phyloP scores from a whole-genome alignment of 2,113 vertebrate genomes.

The Chlorodrepanis virens region DNA sequence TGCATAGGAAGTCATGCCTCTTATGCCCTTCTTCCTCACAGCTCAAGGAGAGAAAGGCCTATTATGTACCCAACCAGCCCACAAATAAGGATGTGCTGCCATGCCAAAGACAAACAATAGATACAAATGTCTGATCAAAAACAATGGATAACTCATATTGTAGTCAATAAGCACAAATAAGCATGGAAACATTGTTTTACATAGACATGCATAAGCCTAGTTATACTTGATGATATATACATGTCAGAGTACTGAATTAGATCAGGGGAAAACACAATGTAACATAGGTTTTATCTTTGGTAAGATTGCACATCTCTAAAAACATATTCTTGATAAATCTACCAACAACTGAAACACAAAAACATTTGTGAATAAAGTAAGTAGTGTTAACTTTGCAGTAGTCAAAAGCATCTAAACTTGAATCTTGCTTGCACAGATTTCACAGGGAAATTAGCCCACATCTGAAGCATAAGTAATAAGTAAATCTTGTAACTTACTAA shows the following conservation, averaged over 20 bases:
- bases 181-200: background rate
- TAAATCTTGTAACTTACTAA: background rate
- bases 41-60: background rate
- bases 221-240: background rate
- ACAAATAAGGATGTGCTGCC: background rate
- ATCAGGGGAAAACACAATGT: background rate
- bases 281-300: background rate
- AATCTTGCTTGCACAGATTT: background rate
- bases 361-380: background rate
- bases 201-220: background rate
- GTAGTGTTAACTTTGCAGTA: background rate
- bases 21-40: background rate
- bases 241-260: background rate
- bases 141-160: background rate
- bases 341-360: background rate
- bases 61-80: background rate
- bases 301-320: background rate
- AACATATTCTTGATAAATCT: background rate
- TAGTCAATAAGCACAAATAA: background rate
- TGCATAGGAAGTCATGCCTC: background rate
- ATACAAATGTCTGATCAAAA: background rate
- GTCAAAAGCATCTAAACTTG: background rate
- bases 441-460: slow-evolving; percentile 1
- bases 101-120: background rate
- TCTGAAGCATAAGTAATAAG: slow-evolving; percentile 24